Base-by-base conservation (phyloP, 2,888 invertebrate species). In the Parnassius smintheus region DNA sequence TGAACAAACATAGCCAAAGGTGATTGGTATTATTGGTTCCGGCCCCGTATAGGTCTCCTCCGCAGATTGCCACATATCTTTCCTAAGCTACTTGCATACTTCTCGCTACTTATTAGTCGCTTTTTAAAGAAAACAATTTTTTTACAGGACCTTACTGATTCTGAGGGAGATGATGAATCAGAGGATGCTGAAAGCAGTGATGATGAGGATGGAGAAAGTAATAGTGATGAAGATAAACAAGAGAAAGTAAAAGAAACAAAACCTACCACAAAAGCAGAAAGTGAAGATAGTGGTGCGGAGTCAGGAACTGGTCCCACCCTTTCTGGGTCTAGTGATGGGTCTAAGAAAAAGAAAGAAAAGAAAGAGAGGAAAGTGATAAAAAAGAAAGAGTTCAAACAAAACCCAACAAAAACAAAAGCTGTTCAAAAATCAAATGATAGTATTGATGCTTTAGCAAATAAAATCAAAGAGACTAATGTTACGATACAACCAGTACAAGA, bases 281-380 rank as follows among this genome's bases (percentile, higher is more conserved):
- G 73, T 50, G 77, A 74, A 42, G 93, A 92, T 60, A 91, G 92
- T 66, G 93, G 92, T 1, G 82, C 84, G 2, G 89, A 88, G 67
- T 86, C 86, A 1, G 85, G 80, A 2, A 72, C 79, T 0, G 78
- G 78, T 9, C 77, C 74, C 9, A 74, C 76, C 45, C 76, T 77
- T 2, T 77, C 79, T 9, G 78, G 78, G 0, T 70, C 73, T 13
- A 73, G 70, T 60, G 72, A 71, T 62, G 81, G 80, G 13, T 75
- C 80, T 8, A 70, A 70, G 0, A 77, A 79, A n/a, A 35, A 1
- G 7, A 25, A 25, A 25, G 25, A 25, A 25, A 75, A 72, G 45
- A 72, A 70, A 55, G 48, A 50, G 55, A 11, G 74, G 53, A 64
- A 52, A 12, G 2, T 18, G 22, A 51, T 69, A 59, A 59, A 64